These are phyloP conservation scores for Ctenochaetus hawaiiensis DNA, from an alignment of 2,797 vertebrate species.

Conservation along the genomic window DNA sequence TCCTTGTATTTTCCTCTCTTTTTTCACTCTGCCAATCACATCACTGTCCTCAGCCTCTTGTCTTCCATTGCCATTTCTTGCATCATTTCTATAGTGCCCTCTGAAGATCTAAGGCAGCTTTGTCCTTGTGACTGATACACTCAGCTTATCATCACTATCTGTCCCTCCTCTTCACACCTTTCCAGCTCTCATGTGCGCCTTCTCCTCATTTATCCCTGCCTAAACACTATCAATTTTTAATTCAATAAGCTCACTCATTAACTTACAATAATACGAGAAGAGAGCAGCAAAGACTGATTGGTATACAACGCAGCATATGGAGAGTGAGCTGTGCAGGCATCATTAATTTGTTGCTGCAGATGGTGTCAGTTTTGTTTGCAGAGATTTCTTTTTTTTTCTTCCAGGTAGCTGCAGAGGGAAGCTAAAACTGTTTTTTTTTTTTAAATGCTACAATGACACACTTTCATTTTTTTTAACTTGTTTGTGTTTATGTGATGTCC, in stretches of 20 bases:
- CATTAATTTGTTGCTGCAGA: slow-evolving; percentile 40
- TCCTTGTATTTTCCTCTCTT: neutral
- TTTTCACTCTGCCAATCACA: slow-evolving; percentile 17
- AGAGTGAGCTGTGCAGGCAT: slow-evolving; percentile 24
- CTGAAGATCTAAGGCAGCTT: slow-evolving; percentile 25
- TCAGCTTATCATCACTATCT: slow-evolving; percentile 2
- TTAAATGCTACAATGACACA: no score
- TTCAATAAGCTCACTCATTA: neutral
- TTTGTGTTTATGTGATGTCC: slow-evolving; percentile 6
- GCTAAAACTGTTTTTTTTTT: no score
- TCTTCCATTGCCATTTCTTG: slow-evolving; percentile 5
- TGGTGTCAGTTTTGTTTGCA: slow-evolving; percentile 10
- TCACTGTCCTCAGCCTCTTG: slow-evolving; percentile 36
- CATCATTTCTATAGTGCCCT: neutral
- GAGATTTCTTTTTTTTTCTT: neutral
- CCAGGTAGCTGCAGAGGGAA: neutral
- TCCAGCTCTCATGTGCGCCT: neutral
- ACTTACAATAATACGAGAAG: neutral
- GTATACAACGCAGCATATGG: slow-evolving; percentile 41
- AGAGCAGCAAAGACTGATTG: slow-evolving; percentile 3
- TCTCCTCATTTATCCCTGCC: neutral
- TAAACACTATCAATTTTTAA: neutral
- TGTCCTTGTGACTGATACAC: slow-evolving; percentile 27
- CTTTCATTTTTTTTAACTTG: neutral
- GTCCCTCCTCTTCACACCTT: slow-evolving; percentile 1